These are phyloP conservation scores for Drosophila hydei DNA, from an alignment of 1,140 invertebrate species.

Conservation along the genomic window DNA sequence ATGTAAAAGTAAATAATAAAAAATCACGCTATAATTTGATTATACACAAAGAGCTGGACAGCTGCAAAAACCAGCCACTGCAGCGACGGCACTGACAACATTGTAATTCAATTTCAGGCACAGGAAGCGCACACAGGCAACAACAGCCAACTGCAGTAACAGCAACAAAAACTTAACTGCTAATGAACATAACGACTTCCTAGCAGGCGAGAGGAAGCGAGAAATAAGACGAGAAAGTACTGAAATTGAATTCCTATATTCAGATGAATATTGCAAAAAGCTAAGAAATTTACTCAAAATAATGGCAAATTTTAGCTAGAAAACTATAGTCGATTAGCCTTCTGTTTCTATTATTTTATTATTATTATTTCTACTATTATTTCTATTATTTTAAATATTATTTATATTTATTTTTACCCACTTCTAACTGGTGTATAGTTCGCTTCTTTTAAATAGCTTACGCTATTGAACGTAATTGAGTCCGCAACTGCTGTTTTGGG, in stretches of 20 bases:
- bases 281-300: too few species aligned
- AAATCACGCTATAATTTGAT: constrained; percentile 61
- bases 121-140: constrained; percentile 62
- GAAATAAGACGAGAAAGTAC: constrained; percentile 4
- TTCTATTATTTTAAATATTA: too few species aligned
- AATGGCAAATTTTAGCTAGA: too few species aligned
- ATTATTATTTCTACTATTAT: too few species aligned
- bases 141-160: constrained; percentile 10
- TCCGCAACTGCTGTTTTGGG: background rate
- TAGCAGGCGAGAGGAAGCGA: background rate
- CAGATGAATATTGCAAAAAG: too few species aligned
- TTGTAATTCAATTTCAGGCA: constrained; percentile 71
- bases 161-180: constrained; percentile 44
- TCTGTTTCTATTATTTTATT: too few species aligned
- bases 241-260: too few species aligned
- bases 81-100: constrained; percentile 58
- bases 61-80: constrained; percentile 54
- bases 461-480: constrained; percentile 42
- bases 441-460: background rate
- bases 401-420: too few species aligned
- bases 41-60: constrained; percentile 55
- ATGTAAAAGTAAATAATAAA: constrained; percentile 20
- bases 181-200: constrained; percentile 62
- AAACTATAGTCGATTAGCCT: too few species aligned
- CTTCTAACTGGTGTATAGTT: too few species aligned